Evolutionary conservation across 2,888 invertebrate genomes (phyloP).

Genomic region (Trichopoda pennipes): DNA sequence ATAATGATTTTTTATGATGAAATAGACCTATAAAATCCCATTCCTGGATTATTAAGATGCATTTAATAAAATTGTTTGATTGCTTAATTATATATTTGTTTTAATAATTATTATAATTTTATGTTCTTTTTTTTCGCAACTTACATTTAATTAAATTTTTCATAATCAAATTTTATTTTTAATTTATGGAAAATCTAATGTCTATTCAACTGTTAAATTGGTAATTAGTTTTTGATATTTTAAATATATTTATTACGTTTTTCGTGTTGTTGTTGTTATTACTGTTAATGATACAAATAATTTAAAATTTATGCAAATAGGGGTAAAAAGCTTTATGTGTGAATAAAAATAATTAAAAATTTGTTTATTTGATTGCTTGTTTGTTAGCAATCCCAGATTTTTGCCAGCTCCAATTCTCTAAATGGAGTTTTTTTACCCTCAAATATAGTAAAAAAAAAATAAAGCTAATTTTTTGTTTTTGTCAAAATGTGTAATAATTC

Average conservation of each 20-base stretch:
- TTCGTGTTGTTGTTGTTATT: conserved; percentile 2
- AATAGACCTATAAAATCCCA: conserved; percentile 3
- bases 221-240: conserved; percentile 64
- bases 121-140: conserved; percentile 1
- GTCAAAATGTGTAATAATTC: too few species aligned
- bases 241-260: conserved; percentile 52
- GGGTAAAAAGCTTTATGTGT: not conserved
- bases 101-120: conserved; percentile 13
- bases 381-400: too few species aligned
- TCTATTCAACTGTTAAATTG: conserved; percentile 65
- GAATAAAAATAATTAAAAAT: too few species aligned
- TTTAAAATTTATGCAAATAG: conserved; percentile 13
- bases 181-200: conserved; percentile 63
- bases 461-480: too few species aligned
- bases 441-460: too few species aligned
- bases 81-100: not conserved
- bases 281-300: conserved; percentile 20
- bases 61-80: conserved; percentile 22
- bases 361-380: too few species aligned
- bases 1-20: conserved; percentile 26
- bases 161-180: conserved; percentile 60
- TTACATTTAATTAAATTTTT: conserved; percentile 27
- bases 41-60: not conserved
- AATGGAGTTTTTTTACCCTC: too few species aligned
- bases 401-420: too few species aligned